Conservation (phyloP, 2,797 vertebrate genomes). For the Fistularia tabacaria region DNA sequence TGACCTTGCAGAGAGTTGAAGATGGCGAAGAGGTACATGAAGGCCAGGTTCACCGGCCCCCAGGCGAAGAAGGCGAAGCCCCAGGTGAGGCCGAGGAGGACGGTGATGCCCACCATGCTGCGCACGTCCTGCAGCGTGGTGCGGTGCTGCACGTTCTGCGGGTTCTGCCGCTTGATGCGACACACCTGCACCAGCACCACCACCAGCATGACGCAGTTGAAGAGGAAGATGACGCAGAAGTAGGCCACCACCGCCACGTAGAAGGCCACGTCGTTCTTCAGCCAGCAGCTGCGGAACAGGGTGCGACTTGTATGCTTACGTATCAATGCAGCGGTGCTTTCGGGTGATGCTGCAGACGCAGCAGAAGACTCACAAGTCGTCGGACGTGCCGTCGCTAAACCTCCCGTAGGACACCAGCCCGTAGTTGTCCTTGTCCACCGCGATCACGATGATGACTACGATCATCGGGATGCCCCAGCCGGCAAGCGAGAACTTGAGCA, state of each 20-base stretch:
- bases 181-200: slow-evolving; percentile 92
- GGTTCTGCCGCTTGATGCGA: slow-evolving; percentile 90
- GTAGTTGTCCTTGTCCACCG: slow-evolving; percentile 81
- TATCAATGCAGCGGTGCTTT: not conserved
- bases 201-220: slow-evolving; percentile 92
- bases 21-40: slow-evolving; percentile 95
- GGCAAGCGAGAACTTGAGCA: slow-evolving; percentile 89
- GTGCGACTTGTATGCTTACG: slow-evolving; percentile 1
- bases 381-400: slow-evolving; percentile 73
- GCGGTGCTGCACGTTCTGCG: slow-evolving; percentile 82
- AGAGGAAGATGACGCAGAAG: slow-evolving; percentile 86
- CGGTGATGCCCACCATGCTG: slow-evolving; percentile 85
- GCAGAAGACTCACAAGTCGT: slow-evolving; percentile 88
- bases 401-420: slow-evolving; percentile 82
- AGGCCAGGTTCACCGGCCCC: slow-evolving; percentile 83
- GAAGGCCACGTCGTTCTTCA: slow-evolving; percentile 81
- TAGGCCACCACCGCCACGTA: slow-evolving; percentile 93
- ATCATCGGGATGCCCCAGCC: slow-evolving; percentile 93
- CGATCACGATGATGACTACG: slow-evolving; percentile 85
- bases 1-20: slow-evolving; percentile 95
- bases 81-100: slow-evolving; percentile 95
- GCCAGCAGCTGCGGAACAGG: slow-evolving; percentile 84
- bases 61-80: slow-evolving; percentile 98
- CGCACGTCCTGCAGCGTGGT: slow-evolving; percentile 80
- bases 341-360: not conserved